phyloP scores from a whole-genome alignment of 2,888 invertebrate species.

The Drosophila recens region DNA sequence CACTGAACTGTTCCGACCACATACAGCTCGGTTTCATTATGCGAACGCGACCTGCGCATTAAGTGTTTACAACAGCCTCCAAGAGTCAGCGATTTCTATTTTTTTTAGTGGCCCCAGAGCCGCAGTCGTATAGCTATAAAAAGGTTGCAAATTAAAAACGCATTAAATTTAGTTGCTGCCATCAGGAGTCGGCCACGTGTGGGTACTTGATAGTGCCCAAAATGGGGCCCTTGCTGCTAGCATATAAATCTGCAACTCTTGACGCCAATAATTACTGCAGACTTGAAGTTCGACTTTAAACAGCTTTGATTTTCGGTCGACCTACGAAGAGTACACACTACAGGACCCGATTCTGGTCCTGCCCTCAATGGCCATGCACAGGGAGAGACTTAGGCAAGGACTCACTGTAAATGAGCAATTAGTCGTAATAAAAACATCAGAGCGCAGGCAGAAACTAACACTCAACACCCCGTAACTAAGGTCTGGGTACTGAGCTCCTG shows the following conservation, averaged over 20 bases:
- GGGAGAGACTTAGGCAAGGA: background rate
- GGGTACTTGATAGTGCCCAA: constrained; percentile 47
- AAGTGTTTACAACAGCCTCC: constrained; percentile 47
- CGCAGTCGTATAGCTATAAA: constrained; percentile 38
- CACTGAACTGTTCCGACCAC: constrained; percentile 22
- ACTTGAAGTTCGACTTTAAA: constrained; percentile 29
- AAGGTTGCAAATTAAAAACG: constrained; percentile 67
- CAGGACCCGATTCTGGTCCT: background rate
- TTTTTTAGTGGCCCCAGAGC: constrained; percentile 30
- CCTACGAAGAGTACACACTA: constrained; percentile 31
- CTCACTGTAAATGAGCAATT: constrained; percentile 76
- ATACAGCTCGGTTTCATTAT: constrained; percentile 17
- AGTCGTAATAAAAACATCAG: constrained; percentile 75
- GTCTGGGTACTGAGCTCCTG: constrained; percentile 17
- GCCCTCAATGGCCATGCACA: background rate
- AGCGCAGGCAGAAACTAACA: constrained; percentile 45
- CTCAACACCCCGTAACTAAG: constrained; percentile 36
- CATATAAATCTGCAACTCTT: constrained; percentile 48
- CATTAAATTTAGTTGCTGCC: constrained; percentile 61
- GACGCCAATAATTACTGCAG: constrained; percentile 59
- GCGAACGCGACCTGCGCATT: constrained; percentile 48
- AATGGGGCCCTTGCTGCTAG: background rate
- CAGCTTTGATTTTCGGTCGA: constrained; percentile 41
- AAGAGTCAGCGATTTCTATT: constrained; percentile 57
- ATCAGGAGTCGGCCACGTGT: constrained; percentile 54